Evolutionary conservation across 2,888 invertebrate species (phyloP), one percentile per base, ranked within the genome.

Genomic region (Acleris emargana): DNA sequence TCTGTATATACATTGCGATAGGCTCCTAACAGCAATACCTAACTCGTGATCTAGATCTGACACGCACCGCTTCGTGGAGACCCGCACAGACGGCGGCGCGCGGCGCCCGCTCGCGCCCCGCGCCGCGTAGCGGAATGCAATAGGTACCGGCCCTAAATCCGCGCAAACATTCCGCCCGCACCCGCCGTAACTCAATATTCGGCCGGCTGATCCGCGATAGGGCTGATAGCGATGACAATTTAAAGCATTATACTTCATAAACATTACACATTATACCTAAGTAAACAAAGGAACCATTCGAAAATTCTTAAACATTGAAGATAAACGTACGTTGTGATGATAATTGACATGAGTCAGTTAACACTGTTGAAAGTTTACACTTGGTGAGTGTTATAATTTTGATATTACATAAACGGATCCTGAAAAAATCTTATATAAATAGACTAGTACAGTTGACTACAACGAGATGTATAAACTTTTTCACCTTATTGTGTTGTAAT

Each of bases 111-210:
- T 11, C 28, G 17, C 42, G 47, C 25, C 18, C n/a, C 28, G 57
- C 58, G 60, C 20, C 67, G 75, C 71, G 75, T 82, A 81, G 76
- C 83, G 88, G 89, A 89, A 90, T 90, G 91, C 84, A 90, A 89
- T 90, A n/a, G n/a, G n/a, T n/a, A 78, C 74, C 72, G 79, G 76
- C 84, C 84, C 84, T 81, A 81, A 86, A 88, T 85, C 86, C 83
- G 76, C 78, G 87, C 84, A 89, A 90, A 90, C 87, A 89, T 85
- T 83, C 85, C 81, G 80, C 86, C 86, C 83, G 80, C 83, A 80
- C 83, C 81, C 81, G 77, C 68, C 61, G 84, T 82, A 86, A 85
- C 86, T 83, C 81, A 81, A 86, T 86, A 86, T 84, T 81, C 76
- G 73, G 78, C 77, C 76, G 73, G 78, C 77, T 66, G 63, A 70